Conservation (phyloP, 2,113 vertebrate species). For the Ovis canadensis region DNA sequence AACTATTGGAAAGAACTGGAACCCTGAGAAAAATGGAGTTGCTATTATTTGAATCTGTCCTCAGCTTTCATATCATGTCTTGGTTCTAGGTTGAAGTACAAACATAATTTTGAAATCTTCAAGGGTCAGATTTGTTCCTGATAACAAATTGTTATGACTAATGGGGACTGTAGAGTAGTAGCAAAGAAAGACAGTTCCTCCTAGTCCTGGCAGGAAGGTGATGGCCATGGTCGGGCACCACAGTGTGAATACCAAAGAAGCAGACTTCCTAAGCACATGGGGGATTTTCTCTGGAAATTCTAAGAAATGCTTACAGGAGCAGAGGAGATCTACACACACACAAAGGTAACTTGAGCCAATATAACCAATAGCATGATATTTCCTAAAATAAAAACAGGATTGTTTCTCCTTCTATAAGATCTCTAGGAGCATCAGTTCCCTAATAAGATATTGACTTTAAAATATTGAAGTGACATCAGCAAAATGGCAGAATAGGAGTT, state of each 20-base stretch:
- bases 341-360: not conserved
- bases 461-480: not conserved
- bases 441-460: not conserved
- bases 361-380: not conserved
- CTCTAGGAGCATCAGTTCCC: not conserved
- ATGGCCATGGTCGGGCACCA: not conserved
- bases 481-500: not conserved
- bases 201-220: not conserved
- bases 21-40: not conserved
- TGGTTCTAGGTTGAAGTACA: not conserved
- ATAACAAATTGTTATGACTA: not conserved
- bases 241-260: not conserved
- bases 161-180: not conserved
- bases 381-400: not conserved
- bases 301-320: not conserved
- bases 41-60: not conserved
- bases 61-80: not conserved
- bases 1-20: not conserved
- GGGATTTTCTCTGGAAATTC: not conserved
- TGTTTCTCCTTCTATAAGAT: not conserved
- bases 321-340: not conserved
- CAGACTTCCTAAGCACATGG: not conserved
- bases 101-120: not conserved
- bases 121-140: not conserved
- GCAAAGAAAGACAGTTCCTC: not conserved